Evolutionary conservation across 2,888 invertebrate genomes (phyloP).

Genomic region (Campopleginae sp.): DNA sequence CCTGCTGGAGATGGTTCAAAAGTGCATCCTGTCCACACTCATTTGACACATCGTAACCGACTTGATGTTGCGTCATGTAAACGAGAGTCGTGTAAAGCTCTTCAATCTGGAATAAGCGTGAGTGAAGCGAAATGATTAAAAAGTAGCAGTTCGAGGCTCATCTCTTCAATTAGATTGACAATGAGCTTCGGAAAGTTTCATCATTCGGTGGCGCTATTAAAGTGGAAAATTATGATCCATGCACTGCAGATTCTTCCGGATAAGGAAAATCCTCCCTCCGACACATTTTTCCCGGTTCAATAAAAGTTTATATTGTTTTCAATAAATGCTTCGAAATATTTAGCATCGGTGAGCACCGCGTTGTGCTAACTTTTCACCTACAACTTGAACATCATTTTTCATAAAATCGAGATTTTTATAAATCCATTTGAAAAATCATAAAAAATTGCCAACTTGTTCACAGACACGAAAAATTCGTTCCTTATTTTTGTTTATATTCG

Average conservation of each 20-base stretch:
- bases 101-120: constrained; percentile 88
- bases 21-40: constrained; percentile 89
- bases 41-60: constrained; percentile 91
- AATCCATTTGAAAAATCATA: too few species aligned
- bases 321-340: background rate
- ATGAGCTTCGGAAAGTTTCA: constrained; percentile 30
- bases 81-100: constrained; percentile 94
- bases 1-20: constrained; percentile 92
- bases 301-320: background rate
- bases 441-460: too few species aligned
- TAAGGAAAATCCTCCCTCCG: constrained; percentile 2
- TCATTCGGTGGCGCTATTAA: constrained; percentile 20
- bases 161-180: constrained; percentile 24
- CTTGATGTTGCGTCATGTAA: constrained; percentile 93
- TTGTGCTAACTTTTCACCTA: too few species aligned
- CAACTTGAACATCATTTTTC: too few species aligned
- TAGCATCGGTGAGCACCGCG: background rate
- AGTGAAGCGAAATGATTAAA: constrained; percentile 56
- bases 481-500: too few species aligned
- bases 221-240: constrained; percentile 15
- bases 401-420: too few species aligned
- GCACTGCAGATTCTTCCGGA: constrained; percentile 9
- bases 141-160: constrained; percentile 8
- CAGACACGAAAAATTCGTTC: too few species aligned
- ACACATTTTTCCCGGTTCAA: background rate